phyloP scores from a whole-genome alignment of 2,797 vertebrate species.

The Trematomus bernacchii region DNA sequence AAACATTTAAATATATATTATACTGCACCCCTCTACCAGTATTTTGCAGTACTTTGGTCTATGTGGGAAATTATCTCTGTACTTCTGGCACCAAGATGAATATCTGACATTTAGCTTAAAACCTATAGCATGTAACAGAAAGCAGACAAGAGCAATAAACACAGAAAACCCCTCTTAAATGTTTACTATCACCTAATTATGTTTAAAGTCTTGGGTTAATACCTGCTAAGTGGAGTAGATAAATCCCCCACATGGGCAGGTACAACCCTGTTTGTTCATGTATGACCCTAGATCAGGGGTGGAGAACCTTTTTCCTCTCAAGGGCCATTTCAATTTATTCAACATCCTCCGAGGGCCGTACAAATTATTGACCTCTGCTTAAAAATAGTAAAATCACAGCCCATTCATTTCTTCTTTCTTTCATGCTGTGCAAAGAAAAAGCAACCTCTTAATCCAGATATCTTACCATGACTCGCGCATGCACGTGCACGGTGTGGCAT shows the following conservation, averaged over 20 bases:
- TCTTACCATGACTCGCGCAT: no score
- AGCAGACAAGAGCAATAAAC: conserved; percentile 1
- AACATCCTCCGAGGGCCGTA: no score
- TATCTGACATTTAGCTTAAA: neutral
- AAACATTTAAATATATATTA: neutral
- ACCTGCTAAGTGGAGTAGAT: neutral
- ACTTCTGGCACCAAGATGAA: neutral
- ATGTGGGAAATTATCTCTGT: neutral
- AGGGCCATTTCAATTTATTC: no score
- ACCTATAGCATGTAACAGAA: neutral
- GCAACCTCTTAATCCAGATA: no score
- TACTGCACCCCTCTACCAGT: neutral
- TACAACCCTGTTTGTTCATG: neutral
- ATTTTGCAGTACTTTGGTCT: neutral
- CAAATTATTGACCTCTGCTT: no score
- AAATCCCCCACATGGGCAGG: neutral
- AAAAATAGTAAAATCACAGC: no score
- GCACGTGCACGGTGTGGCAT: no score
- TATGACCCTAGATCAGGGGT: neutral
- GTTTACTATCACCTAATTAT: neutral
- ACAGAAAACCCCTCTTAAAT: conserved; percentile 9
- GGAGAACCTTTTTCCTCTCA: no score
- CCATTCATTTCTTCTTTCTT: no score
- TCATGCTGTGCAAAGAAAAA: no score
- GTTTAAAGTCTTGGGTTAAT: conserved; percentile 1